Evolutionary conservation across 2,888 invertebrate genomes (phyloP), one percentile per base, ranked within the genome.

Genomic region (Cancer borealis): DNA sequence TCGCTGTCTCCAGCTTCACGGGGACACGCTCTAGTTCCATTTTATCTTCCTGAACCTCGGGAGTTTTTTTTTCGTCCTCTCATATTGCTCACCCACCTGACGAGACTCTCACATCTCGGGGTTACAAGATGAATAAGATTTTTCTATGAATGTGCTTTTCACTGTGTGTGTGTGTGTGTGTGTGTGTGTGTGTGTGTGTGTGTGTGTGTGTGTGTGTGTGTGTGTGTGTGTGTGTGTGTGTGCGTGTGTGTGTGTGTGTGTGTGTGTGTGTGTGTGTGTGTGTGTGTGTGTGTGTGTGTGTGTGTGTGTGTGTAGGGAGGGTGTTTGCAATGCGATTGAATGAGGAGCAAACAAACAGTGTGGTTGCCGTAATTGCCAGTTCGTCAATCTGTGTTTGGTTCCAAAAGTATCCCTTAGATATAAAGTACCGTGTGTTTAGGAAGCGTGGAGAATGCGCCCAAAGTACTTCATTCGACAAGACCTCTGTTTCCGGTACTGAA

Each of bases 11-110:
- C 21, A 21, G 60, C 60, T 60, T 60, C 60, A 60, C 0, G 60
- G 60, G 5, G 60, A 21, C 0, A 60, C 17, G 21, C 60, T 0
- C 60, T 60, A 0, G 21, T 17, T 60, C 60, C 26, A 1, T 73
- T 10, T 73, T 26, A 73, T 73, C 73, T 73, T 5, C 8, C 73
- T n/a, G 73, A 26, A 26, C 73, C 73, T 73, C 10, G n/a, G 73
- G 73, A 54, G 73, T 73, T 73, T 60, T 73, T 26, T 73, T 60
- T 73, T 73, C 73, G 73, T 73, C 73, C 73, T 73, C 26, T 73
- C 73, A 73, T 73, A 73, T 26, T 6, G 8, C 73, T n/a, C 73
- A 73, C 21, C 5, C 26, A 6, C 8, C 73, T 73, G 73, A 73
- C n/a, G 73, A n/a, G 26, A n/a, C 26, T 26, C 73, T 26, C 26